phyloP scores from a whole-genome alignment of 2,797 vertebrate species.

The Oreonectes daqikongensis region DNA sequence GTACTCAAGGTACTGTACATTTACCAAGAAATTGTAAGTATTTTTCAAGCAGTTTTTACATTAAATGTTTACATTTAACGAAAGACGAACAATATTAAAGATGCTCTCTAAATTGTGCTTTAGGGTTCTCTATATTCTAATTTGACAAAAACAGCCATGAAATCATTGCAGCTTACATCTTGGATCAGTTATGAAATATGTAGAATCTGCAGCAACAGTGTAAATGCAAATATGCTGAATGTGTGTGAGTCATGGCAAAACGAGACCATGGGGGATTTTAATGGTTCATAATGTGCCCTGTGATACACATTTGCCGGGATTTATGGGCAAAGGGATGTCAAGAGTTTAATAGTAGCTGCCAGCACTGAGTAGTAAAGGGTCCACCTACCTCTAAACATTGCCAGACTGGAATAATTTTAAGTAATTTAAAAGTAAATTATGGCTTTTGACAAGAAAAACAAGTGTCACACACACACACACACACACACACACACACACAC shows the following conservation, averaged over 20 bases:
- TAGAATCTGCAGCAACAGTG: neutral
- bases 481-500: too few relatives aligned
- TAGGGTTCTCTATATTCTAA: neutral
- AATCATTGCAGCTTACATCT: neutral
- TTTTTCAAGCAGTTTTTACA: neutral
- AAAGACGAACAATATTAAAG: neutral
- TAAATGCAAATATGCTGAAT: neutral
- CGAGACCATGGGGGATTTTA: conserved; percentile 23
- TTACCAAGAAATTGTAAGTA: too few relatives aligned
- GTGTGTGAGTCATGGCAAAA: conserved; percentile 23
- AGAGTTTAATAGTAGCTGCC: neutral
- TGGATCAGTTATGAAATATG: neutral
- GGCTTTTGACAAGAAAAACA: too few relatives aligned
- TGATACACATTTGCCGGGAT: neutral
- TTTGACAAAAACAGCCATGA: neutral
- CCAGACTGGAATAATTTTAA: neutral
- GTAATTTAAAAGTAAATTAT: too few relatives aligned
- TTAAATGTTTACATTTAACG: too few relatives aligned
- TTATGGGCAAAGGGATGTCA: neutral
- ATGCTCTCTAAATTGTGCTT: neutral
- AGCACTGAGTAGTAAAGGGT: too few relatives aligned
- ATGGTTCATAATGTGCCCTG: neutral
- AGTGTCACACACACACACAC: too few relatives aligned
- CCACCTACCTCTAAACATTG: too few relatives aligned
- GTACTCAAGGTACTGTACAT: too few relatives aligned